A percentile compares a stretch with the other conserved stretches of the same genome.
Evolutionary conservation across 2,888 invertebrate genomes (phyloP).

Genomic region (Stenurella melanura): DNA sequence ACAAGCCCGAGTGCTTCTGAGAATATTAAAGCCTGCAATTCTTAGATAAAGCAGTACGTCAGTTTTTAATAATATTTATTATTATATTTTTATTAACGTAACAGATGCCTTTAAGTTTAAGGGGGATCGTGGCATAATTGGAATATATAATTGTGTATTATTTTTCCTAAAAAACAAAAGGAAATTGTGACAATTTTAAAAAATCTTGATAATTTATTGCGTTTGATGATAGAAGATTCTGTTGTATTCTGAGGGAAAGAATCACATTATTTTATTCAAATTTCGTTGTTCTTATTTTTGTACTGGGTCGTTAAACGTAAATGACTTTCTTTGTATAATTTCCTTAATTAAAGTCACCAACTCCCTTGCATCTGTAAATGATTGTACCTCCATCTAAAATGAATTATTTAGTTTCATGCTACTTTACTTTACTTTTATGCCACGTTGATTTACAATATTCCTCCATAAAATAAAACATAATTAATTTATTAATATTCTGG

Average conservation of each 20-base stretch:
- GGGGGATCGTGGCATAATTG: not conserved
- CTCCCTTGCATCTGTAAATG: conserved; percentile 11
- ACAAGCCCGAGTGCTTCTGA: conserved; percentile 67
- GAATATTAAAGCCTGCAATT: conserved; percentile 69
- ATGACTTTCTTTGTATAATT: conserved; percentile 35
- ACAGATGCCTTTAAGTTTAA: conserved; percentile 1
- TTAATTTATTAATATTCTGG: too few relatives aligned
- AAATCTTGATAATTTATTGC: not conserved
- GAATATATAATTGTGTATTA: not conserved
- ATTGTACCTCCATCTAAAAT: not conserved
- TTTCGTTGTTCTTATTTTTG: not conserved
- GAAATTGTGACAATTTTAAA: not conserved
- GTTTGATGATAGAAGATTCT: not conserved
- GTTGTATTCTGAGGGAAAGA: not conserved
- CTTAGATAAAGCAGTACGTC: conserved; percentile 54
- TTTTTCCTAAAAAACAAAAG: not conserved
- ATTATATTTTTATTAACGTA: not conserved
- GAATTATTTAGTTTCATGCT: not conserved
- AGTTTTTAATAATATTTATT: conserved; percentile 2
- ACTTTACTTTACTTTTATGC: too few relatives aligned
- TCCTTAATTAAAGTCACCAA: conserved; percentile 19
- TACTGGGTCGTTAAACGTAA: conserved; percentile 15
- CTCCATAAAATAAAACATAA: too few relatives aligned
- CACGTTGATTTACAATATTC: not conserved
- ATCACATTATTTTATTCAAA: conserved; percentile 10